Evolutionary conservation across 2,888 invertebrate species (phyloP), one percentile per base, ranked within the genome.

Genomic region (Pogonocherus hispidulus): DNA sequence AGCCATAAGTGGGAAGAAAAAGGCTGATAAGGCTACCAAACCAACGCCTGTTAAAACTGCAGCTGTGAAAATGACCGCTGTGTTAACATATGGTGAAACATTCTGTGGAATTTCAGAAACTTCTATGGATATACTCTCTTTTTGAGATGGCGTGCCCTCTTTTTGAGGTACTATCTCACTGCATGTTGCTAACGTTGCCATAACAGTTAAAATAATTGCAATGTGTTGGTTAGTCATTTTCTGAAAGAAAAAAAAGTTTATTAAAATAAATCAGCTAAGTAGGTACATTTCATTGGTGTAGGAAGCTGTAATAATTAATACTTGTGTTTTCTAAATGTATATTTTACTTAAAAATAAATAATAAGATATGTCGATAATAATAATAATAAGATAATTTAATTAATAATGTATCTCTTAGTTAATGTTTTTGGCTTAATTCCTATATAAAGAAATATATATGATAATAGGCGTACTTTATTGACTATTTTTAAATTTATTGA

Each of bases 31-130:
- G 3, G 78, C 73, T 4, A 76, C 73, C 63, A 83, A 67, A 16
- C 82, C 80, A 37, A 77, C 75, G 46, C 79, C 78, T 9, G 78
- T 76, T n/a, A 82, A 78, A 37, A 79, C 68, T 6, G 78, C 80
- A 8, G 77, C 72, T 47, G 71, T 70, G 14, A 78, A 20, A n/a
- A 72, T 63, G 4, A 75, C 71, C 11, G 72, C 62, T 46, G 70
- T 70, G 59, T 71, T 71, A 56, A 67, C 67, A 37, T 60, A 49
- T 18, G 63, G 44, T 66, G n/a, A n/a, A n/a, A n/a, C n/a, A n/a
- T n/a, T n/a, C n/a, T 67, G 66, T 8, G 35, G 41, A 11, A 22
- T 51, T 41, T 9, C 37, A 5, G 60, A 14, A 35, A 70, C 23
- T 65, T 63, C 60, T 8, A n/a, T 62, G n/a, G 23, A 0, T n/a